phyloP scores from a whole-genome alignment of 1,140 invertebrate genomes.

The Sitophilus oryzae region DNA sequence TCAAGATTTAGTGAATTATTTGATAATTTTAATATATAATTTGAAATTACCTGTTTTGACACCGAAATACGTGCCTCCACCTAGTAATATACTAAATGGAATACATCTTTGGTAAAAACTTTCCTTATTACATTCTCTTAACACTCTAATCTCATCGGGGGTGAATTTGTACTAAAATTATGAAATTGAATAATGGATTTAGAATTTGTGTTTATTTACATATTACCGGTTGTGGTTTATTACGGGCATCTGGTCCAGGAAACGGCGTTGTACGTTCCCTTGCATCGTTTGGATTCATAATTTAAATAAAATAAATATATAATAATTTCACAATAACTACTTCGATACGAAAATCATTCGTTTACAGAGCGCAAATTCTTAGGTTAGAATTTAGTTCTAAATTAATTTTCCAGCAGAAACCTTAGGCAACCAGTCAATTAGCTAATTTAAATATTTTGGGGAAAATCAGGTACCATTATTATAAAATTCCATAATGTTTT shows the following conservation, averaged over 20 bases:
- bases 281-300: constrained; percentile 16
- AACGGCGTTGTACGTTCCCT: constrained; percentile 15
- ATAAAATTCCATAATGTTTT: too few species aligned
- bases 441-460: too few species aligned
- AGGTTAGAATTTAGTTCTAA: too few species aligned
- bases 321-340: neutral
- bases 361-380: too few species aligned
- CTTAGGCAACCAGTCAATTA: too few species aligned
- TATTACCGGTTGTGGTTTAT: constrained; percentile 2
- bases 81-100: constrained; percentile 56
- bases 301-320: neutral
- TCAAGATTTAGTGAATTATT: neutral
- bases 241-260: constrained; percentile 14
- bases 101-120: constrained; percentile 65
- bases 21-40: constrained; percentile 10
- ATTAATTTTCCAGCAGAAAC: too few species aligned
- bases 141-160: constrained; percentile 57
- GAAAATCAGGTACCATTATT: too few species aligned
- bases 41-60: constrained; percentile 52
- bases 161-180: constrained; percentile 54
- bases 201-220: neutral
- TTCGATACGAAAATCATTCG: too few species aligned
- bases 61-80: constrained; percentile 54
- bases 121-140: constrained; percentile 65
- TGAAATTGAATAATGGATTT: neutral